Conservation (phyloP, 2,113 vertebrate species). For the Macquaria australasica region DNA sequence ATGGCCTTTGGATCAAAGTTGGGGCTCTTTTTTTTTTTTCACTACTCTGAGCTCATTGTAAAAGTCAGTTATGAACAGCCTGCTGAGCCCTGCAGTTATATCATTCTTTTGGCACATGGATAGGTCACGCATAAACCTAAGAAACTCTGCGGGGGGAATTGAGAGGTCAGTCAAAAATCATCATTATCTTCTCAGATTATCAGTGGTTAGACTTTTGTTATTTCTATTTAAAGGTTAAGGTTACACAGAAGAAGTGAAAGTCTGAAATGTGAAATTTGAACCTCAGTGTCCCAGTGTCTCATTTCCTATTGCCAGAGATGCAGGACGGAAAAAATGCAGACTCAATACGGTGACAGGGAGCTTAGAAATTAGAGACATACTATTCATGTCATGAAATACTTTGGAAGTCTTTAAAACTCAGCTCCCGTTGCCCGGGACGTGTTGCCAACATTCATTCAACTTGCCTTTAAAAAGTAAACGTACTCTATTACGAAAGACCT, state of each 20-base stretch:
- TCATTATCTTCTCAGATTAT: not conserved
- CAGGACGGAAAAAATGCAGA: not conserved
- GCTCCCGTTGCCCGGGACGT: conserved; percentile 4
- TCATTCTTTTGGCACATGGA: conserved; percentile 48
- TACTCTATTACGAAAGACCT: not conserved
- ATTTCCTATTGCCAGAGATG: conserved; percentile 3
- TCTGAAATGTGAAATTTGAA: conserved; percentile 23
- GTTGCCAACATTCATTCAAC: conserved; percentile 25
- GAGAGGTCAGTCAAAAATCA: not conserved
- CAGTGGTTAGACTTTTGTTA: not conserved
- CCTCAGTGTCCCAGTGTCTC: conserved; percentile 12
- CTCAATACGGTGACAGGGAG: not conserved
- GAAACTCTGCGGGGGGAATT: conserved; percentile 11
- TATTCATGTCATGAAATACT: conserved; percentile 12
- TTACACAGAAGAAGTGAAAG: conserved; percentile 5
- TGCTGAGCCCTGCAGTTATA: conserved; percentile 46
- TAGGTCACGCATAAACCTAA: conserved; percentile 15
- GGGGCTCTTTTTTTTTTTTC: conserved; percentile 5
- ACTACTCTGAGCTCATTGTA: conserved; percentile 61
- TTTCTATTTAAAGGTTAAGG: conserved; percentile 20
- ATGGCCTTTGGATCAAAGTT: conserved; percentile 44
- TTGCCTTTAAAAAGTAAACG: conserved; percentile 22
- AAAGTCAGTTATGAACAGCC: conserved; percentile 51
- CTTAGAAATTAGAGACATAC: conserved; percentile 11
- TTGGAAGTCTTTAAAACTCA: conserved; percentile 37